Percentiles rank a stretch among this genome's conserved stretches.
These are phyloP conservation scores for Selene dorsalis DNA, from an alignment of 2,797 vertebrate genomes.

Conservation along the genomic window DNA sequence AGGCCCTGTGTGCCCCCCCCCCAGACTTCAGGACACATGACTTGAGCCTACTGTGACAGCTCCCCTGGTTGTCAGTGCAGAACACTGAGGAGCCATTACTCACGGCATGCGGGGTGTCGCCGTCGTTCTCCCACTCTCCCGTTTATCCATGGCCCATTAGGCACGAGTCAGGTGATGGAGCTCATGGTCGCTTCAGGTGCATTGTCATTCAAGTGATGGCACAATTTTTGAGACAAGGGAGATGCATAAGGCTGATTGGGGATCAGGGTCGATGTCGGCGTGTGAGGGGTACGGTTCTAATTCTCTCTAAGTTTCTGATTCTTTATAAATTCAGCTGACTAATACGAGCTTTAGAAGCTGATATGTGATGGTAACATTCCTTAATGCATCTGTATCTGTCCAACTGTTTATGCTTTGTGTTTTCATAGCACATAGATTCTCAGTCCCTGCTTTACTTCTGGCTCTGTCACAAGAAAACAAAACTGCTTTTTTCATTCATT, in stretches of 20 bases:
- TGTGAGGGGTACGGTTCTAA: background rate
- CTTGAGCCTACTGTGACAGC: constrained; percentile 52
- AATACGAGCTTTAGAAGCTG: background rate
- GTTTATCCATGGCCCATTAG: constrained; percentile 69
- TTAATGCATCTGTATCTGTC: constrained; percentile 7
- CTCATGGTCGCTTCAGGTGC: constrained; percentile 38
- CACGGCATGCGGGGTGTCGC: constrained; percentile 60
- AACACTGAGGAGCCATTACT: constrained; percentile 58
- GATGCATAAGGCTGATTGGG: constrained; percentile 5
- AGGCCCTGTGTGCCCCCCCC: background rate
- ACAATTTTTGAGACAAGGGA: constrained; percentile 30
- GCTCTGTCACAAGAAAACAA: constrained; percentile 16
- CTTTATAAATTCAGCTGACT: background rate
- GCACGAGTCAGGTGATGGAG: constrained; percentile 54
- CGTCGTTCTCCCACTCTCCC: constrained; percentile 41
- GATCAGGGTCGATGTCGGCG: constrained; percentile 10
- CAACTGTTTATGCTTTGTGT: constrained; percentile 1
- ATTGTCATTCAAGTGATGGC: constrained; percentile 52
- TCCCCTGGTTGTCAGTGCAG: constrained; percentile 27
- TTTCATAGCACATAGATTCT: constrained; percentile 4
- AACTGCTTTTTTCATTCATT: background rate
- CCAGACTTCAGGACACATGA: constrained; percentile 37
- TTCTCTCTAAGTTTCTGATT: background rate
- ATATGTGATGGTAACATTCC: background rate
- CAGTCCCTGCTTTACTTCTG: constrained; percentile 1